Evolutionary conservation across 2,797 vertebrate species (phyloP), one percentile per base, ranked within the genome.

Genomic region (Phrynocephalus forsythii): DNA sequence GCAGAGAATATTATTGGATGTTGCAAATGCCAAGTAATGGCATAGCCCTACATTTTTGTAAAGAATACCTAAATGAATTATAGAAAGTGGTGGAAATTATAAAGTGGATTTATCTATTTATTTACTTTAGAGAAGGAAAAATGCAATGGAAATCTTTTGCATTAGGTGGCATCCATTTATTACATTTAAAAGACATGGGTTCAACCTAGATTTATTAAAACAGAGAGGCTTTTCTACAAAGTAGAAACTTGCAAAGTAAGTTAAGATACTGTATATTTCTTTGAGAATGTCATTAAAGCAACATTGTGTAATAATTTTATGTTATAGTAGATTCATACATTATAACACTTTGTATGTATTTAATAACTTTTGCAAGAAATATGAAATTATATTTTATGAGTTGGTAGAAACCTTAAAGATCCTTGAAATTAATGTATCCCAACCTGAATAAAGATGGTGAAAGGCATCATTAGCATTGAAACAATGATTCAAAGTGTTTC

Each of bases 61-160:
- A 26, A 16, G 38, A 76, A 76, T 48, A 26, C 8, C 56, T 66
- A n/a, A 84, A 66, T 76, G 63, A n/a, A 84, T 76, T 76, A 76
- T 66, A 26, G 30, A 76, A 84, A 84, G 33, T 84, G 72, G 2
- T 11, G 76, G 24, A 73, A 26, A 84, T 76, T 26, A 84, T 84
- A 15, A 84, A 84, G 66, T 63, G 44, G 83, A 66, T 66, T 44
- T 33, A 30, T 44, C 38, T 44, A 84, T 76, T 63, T 84, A 66
- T 63, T 76, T 69, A 75, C 15, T 63, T 76, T 66, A 44, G 56
- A 66, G 56, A 66, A 15, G 56, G 72, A n/a, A 84, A n/a, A 84
- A 33, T 44, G 60, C 50, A 76, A 75, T 5, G 8, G 56, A 66
- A 56, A 75, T 26, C 5, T 84, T 66, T 76, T 76, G 72, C 38